phyloP scores from a whole-genome alignment of 2,113 vertebrate genomes.

The Anarrhichthys ocellatus region DNA sequence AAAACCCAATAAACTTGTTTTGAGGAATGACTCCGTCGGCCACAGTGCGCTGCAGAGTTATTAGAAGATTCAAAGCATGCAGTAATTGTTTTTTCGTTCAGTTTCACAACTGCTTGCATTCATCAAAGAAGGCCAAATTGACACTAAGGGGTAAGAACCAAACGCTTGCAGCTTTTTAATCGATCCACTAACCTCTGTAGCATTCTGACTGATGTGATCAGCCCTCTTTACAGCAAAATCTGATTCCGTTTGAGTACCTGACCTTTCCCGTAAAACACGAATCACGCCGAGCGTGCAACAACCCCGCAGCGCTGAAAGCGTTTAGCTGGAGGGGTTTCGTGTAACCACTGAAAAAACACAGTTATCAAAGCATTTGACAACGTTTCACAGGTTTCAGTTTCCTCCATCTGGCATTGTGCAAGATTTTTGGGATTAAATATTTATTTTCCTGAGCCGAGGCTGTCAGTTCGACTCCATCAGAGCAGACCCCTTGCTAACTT shows the following conservation, averaged over 20 bases:
- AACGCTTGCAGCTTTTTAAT: not conserved
- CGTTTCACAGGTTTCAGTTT: slow-evolving; percentile 51
- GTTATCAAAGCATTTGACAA: slow-evolving; percentile 35
- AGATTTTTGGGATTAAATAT: slow-evolving; percentile 49
- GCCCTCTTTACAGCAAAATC: not conserved
- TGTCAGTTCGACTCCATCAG: slow-evolving; percentile 48
- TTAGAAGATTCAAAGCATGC: not conserved
- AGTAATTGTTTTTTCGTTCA: not conserved
- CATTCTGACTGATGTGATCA: slow-evolving; percentile 19
- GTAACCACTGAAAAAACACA: slow-evolving; percentile 6
- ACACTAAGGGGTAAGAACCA: not conserved
- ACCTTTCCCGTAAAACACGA: slow-evolving; percentile 33
- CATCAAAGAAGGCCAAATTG: not conserved
- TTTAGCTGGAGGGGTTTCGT: slow-evolving; percentile 14
- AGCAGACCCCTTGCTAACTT: not conserved
- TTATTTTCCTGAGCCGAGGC: slow-evolving; percentile 40
- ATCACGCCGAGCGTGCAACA: slow-evolving; percentile 17
- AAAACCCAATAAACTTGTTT: not conserved
- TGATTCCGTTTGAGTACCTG: not conserved
- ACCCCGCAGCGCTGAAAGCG: not conserved
- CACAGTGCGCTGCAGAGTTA: not conserved
- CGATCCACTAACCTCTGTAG: not conserved
- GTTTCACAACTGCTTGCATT: not conserved
- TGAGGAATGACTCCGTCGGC: not conserved
- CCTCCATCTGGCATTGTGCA: slow-evolving; percentile 18